These are phyloP conservation scores for Syngnathus acus DNA, from an alignment of 2,797 vertebrate species.

Conservation along the genomic window DNA sequence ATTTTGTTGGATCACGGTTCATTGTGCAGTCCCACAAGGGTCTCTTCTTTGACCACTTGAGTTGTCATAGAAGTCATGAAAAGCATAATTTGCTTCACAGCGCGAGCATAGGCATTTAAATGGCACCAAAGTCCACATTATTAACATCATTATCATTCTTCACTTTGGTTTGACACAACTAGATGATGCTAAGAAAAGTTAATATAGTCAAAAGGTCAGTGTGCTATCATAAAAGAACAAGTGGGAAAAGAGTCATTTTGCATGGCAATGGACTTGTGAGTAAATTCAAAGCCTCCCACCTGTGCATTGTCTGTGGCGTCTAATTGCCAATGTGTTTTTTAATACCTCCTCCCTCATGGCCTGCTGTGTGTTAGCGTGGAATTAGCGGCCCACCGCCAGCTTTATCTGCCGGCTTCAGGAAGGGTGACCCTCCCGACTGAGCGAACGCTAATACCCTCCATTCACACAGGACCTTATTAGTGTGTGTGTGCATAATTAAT, in stretches of 20 bases:
- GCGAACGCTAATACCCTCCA: neutral
- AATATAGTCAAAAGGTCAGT: neutral
- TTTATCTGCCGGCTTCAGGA: conserved; percentile 1
- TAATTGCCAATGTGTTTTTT: neutral
- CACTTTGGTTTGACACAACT: neutral
- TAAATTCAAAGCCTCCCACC: neutral
- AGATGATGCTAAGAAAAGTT: neutral
- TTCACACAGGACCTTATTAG: neutral
- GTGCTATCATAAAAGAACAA: neutral
- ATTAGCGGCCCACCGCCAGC: neutral
- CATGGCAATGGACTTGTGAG: neutral
- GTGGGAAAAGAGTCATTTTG: neutral
- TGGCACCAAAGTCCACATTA: neutral
- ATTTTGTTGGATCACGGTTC: too few species aligned
- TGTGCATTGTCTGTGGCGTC: neutral
- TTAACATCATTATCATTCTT: neutral
- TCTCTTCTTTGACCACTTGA: neutral
- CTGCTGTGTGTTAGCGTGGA: neutral
- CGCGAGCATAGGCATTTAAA: too few species aligned
- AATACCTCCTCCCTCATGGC: neutral
- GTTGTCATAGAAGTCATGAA: neutral
- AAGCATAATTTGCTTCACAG: neutral
- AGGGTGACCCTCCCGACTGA: neutral
- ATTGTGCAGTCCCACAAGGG: neutral
- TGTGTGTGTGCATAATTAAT: neutral